Conservation (phyloP, 2,888 invertebrate genomes). For the Callyntrura guangdongensis region DNA sequence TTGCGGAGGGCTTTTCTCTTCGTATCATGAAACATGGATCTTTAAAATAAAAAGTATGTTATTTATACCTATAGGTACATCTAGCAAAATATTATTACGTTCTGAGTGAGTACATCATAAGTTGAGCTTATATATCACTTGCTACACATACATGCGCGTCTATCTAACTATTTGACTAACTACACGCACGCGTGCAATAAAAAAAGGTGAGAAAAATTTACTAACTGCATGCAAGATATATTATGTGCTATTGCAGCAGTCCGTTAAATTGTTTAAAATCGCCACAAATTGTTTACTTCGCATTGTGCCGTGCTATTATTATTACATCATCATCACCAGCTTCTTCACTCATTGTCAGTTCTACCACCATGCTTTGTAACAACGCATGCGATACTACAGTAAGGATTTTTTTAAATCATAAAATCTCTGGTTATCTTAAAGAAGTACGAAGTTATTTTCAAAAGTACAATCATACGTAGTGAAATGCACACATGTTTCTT, state of each 20-base stretch:
- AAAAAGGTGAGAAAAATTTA: slow-evolving; percentile 70
- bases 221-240: slow-evolving; percentile 26
- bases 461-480: not conserved
- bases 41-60: slow-evolving; percentile 8
- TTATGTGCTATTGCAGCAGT: slow-evolving; percentile 1
- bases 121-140: slow-evolving; percentile 32
- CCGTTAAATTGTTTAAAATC: slow-evolving; percentile 61
- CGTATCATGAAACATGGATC: slow-evolving; percentile 51
- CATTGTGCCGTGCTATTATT: slow-evolving; percentile 30
- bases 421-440: too few species aligned
- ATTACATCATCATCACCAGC: slow-evolving; percentile 59
- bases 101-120: too few species aligned
- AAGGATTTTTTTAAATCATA: slow-evolving; percentile 19
- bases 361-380: not conserved
- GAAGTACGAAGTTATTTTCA: too few species aligned
- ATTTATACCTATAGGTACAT: not conserved
- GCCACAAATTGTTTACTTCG: slow-evolving; percentile 61
- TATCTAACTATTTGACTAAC: not conserved
- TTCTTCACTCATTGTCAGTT: slow-evolving; percentile 24
- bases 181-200: slow-evolving; percentile 52
- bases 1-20: slow-evolving; percentile 21
- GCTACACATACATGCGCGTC: slow-evolving; percentile 34
- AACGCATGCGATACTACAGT: not conserved
- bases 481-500: not conserved
- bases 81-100: too few species aligned